Base-by-base conservation (phyloP, 2,113 vertebrate genomes). In the Labeo rohita region DNA sequence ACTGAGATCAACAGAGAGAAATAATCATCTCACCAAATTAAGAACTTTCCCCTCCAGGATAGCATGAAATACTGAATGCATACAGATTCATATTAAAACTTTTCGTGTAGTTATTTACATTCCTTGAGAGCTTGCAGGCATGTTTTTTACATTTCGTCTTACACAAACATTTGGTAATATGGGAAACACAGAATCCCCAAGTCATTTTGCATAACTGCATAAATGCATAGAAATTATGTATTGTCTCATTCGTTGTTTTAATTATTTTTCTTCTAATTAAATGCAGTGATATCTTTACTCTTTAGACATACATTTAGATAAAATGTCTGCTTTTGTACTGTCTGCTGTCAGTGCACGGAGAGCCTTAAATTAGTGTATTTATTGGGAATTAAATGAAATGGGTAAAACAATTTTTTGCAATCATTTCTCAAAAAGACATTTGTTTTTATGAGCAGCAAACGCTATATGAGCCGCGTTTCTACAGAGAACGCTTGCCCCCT, bases 21-120 rank as follows among this genome's bases (percentile, higher is more conserved):
- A 50, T 84, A 88, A 80, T 84, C 45, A 61, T 43, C 81, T 70
- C 45, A 54, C 47, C 21, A 78, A 85, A 84, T 84, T 77, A 70
- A 80, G 70, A 87, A 61, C 56, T 43, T 59, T 43, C 43, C 82
- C 86, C 77, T 81, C 8, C 12, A 70, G 84, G 84, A 85, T 28
- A 70, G 75, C 34, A 16, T 56, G 65, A 43, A 56, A 72, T 45
- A 28, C 50, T 68, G 76, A 59, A 80, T 23, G 50, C 50, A 61
- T 80, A 54, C 84, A 80, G 39, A 79, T 86, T 43, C 18, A 13
- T 28, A 6, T 54, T 39, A 28, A 18, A 66, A 34, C 39, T 54
- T 47, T 74, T 11, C n/a, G 13, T 16, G 28, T 16, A 23, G 70
- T 72, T 52, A 45, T 72, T 68, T 49, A 15, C 23, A 76, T 80